phyloP scores from a whole-genome alignment of 2,888 invertebrate species.

The Andrena hattorfiana region DNA sequence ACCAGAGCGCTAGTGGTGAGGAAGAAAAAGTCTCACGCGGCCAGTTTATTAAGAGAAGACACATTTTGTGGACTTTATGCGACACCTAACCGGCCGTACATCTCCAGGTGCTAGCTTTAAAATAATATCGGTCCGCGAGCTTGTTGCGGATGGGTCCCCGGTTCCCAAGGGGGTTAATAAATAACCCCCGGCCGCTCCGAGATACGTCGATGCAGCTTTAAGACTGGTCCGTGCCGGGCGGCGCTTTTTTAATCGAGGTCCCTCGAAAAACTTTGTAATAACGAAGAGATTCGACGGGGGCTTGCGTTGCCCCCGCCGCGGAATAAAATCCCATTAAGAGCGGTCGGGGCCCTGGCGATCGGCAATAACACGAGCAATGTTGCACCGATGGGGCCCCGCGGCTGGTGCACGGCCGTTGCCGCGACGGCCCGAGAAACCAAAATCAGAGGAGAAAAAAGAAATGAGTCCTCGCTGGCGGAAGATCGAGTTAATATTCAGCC shows the following conservation, averaged over 20 bases:
- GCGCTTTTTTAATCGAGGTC: slow-evolving; percentile 11
- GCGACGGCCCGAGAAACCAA: slow-evolving; percentile 15
- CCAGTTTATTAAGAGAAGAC: not conserved
- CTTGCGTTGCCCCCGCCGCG: not conserved
- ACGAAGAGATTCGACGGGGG: not conserved
- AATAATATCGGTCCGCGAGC: slow-evolving; percentile 1
- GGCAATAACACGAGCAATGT: slow-evolving; percentile 40
- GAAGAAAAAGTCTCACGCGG: not conserved
- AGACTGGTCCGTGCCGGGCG: not conserved
- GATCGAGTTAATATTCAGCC: slow-evolving; percentile 58
- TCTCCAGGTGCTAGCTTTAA: not conserved
- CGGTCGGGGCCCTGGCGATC: not conserved
- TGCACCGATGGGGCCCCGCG: slow-evolving; percentile 4
- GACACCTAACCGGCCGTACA: not conserved
- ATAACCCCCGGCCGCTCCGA: not conserved
- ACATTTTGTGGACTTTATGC: slow-evolving; percentile 2
- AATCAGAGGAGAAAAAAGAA: slow-evolving; percentile 2
- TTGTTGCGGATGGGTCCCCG: not conserved
- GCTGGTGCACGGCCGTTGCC: not conserved
- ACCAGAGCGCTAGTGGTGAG: not conserved
- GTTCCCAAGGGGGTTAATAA: slow-evolving; percentile 3
- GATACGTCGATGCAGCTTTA: slow-evolving; percentile 1
- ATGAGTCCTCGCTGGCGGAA: slow-evolving; percentile 28
- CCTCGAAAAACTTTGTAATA: not conserved
- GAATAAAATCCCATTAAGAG: slow-evolving; percentile 32